Evolutionary conservation across 1,140 invertebrate species (phyloP).

Genomic region (Condylostylus longicornis): DNA sequence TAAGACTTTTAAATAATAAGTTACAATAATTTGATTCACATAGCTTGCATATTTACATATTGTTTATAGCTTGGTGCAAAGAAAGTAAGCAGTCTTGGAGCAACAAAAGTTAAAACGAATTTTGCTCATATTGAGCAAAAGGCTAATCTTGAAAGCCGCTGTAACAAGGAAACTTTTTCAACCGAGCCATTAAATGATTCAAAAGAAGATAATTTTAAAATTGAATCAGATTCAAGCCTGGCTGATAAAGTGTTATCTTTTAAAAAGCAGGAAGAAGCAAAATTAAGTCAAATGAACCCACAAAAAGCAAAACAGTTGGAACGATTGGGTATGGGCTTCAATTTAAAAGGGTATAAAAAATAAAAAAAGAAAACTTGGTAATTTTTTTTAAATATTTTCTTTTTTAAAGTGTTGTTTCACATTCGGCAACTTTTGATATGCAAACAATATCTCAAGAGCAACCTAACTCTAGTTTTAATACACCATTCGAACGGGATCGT

Average conservation of each 20-base stretch:
- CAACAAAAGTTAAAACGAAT: conserved; percentile 87
- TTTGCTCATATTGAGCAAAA: conserved; percentile 92
- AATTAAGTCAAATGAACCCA: conserved; percentile 62
- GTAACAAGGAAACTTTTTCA: conserved; percentile 38
- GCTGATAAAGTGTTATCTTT: conserved; percentile 76
- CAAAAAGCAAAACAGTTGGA: conserved; percentile 79
- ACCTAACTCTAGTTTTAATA: conserved; percentile 2
- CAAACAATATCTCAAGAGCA: conserved; percentile 80
- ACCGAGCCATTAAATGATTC: conserved; percentile 24
- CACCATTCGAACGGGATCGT: conserved; percentile 6
- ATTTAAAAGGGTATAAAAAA: conserved; percentile 13
- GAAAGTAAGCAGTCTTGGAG: conserved; percentile 84
- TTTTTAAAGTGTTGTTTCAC: conserved; percentile 44
- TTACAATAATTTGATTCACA: too few species aligned
- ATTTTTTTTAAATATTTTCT: not conserved
- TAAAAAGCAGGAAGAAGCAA: conserved; percentile 62
- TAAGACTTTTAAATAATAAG: too few species aligned
- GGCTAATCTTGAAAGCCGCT: conserved; percentile 64
- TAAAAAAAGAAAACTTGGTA: conserved; percentile 1
- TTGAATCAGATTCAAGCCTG: conserved; percentile 51
- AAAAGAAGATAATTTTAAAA: conserved; percentile 41
- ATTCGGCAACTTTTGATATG: conserved; percentile 90
- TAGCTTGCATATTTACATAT: too few species aligned
- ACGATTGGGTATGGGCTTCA: conserved; percentile 74
- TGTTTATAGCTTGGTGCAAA: conserved; percentile 44